Conservation (phyloP, 2,113 vertebrate species). For the Notiomystis cincta region DNA sequence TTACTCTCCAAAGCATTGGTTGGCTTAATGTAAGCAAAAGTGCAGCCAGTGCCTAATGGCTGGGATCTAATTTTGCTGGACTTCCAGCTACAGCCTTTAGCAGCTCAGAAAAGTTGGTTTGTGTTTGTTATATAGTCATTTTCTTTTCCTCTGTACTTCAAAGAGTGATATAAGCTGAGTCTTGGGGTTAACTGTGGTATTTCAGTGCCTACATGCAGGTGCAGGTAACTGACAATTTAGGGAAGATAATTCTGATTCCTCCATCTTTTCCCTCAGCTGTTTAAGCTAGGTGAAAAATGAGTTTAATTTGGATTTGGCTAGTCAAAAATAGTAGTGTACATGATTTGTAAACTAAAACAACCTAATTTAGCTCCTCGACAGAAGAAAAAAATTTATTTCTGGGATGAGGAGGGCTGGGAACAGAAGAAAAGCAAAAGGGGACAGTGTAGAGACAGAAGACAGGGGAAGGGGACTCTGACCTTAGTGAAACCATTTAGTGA, state of each 20-base stretch:
- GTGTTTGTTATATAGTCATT: neutral
- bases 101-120: neutral
- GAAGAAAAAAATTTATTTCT: neutral
- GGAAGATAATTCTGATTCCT: neutral
- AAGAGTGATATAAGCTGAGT: neutral
- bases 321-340: neutral
- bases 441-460: neutral
- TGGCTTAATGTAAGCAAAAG: neutral
- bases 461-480: neutral
- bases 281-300: neutral
- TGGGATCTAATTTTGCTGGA: neutral
- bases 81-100: neutral
- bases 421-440: neutral
- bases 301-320: neutral
- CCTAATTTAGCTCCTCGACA: neutral
- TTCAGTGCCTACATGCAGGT: neutral
- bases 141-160: neutral
- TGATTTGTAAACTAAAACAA: neutral
- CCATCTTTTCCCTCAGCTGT: neutral
- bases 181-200: neutral
- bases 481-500: neutral
- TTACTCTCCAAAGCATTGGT: neutral
- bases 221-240: neutral
- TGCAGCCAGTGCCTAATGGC: neutral
- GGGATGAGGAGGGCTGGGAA: neutral